These are phyloP conservation scores for Apamea anceps DNA, from an alignment of 2,888 invertebrate genomes.

Conservation along the genomic window DNA sequence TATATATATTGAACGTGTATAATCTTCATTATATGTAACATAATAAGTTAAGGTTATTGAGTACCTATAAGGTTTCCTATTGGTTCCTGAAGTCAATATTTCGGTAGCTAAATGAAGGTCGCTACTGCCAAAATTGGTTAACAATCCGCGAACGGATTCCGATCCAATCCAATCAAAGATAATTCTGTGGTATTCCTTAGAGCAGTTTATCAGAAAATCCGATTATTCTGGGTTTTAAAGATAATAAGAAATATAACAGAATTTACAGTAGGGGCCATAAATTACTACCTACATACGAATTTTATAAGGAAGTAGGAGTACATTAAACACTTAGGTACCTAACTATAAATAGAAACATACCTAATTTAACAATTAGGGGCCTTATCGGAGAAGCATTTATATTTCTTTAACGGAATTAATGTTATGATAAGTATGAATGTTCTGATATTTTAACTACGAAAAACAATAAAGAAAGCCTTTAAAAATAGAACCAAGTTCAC, in stretches of 20 bases:
- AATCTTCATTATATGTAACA: not conserved
- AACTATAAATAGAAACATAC: not conserved
- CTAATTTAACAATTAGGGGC: not conserved
- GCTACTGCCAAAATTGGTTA: conserved; percentile 27
- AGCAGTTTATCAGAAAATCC: not conserved
- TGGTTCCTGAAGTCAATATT: conserved; percentile 22
- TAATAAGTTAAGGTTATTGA: conserved; percentile 13
- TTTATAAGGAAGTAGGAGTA: conserved; percentile 7
- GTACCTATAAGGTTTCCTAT: conserved; percentile 32
- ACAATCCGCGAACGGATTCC: conserved; percentile 22
- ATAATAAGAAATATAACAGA: too few relatives aligned
- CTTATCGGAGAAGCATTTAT: not conserved
- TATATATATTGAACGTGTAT: not conserved
- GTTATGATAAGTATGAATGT: not conserved
- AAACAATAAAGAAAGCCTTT: not conserved
- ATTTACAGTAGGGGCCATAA: not conserved
- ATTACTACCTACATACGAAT: not conserved
- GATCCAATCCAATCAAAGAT: conserved; percentile 28
- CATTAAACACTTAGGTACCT: not conserved
- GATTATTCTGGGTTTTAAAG: conserved; percentile 4
- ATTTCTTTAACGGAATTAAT: not conserved
- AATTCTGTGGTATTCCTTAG: not conserved
- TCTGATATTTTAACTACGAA: not conserved
- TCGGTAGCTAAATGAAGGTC: conserved; percentile 17
- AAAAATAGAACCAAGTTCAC: not conserved